These are phyloP conservation scores for Chloebia gouldiae DNA, from an alignment of 2,113 vertebrate genomes.

Conservation along the genomic window DNA sequence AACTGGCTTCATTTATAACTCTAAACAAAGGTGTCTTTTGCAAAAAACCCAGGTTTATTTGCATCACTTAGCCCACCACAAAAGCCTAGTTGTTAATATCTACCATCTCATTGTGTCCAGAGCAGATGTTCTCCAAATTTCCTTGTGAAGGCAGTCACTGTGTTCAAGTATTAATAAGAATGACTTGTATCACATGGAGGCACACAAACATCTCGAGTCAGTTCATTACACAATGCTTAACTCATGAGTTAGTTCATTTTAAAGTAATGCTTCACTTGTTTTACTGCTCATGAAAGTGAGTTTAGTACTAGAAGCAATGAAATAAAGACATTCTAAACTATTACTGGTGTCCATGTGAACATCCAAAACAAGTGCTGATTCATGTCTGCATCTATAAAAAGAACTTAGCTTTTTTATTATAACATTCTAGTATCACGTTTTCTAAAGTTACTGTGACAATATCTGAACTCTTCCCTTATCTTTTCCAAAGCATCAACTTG, in stretches of 20 bases:
- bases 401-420: neutral
- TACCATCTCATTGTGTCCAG: neutral
- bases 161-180: neutral
- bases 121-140: neutral
- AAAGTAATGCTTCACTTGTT: conserved; percentile 39
- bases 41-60: conserved; percentile 14
- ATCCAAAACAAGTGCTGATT: neutral
- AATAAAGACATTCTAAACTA: neutral
- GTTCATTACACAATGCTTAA: conserved; percentile 12
- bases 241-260: neutral
- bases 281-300: neutral
- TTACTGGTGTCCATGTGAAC: neutral
- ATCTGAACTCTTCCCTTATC: neutral
- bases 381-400: neutral
- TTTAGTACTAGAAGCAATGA: neutral
- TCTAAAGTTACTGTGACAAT: neutral
- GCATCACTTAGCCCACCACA: conserved; percentile 10
- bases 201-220: neutral
- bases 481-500: neutral
- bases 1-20: conserved; percentile 40
- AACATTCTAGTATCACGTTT: neutral
- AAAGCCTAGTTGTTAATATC: conserved; percentile 33
- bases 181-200: neutral
- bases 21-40: conserved; percentile 46
- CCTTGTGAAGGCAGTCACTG: conserved; percentile 3